Conservation (phyloP, 2,113 vertebrate genomes). For the Capreolus pygargus region DNA sequence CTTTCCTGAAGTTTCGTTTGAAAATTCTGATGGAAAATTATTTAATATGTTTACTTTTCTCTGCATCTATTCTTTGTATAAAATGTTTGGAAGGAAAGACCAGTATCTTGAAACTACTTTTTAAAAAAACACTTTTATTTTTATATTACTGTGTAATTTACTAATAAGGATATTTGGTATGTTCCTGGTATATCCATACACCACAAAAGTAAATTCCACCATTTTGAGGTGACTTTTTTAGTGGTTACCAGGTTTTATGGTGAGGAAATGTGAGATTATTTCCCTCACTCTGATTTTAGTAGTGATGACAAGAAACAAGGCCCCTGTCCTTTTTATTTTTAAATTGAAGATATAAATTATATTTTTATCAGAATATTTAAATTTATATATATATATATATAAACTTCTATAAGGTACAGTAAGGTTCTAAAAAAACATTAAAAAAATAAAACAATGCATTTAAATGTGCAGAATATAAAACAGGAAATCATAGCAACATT, state of each 20-base stretch:
- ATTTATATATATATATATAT: neutral
- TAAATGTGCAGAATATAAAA: neutral
- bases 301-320: neutral
- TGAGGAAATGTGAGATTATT: neutral
- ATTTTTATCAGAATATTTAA: neutral
- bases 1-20: neutral
- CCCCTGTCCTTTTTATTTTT: neutral
- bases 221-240: neutral
- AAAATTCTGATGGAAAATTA: neutral
- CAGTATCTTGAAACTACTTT: neutral
- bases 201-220: neutral
- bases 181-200: neutral
- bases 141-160: neutral
- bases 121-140: neutral
- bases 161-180: neutral
- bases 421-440: neutral
- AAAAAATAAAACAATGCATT: neutral
- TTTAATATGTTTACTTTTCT: neutral
- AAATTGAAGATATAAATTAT: neutral
- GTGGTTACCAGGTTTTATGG: neutral
- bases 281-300: neutral
- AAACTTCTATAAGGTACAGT: neutral
- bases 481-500: neutral
- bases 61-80: neutral
- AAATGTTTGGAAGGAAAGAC: neutral